These are phyloP conservation scores for Pardalotus punctatus DNA, from an alignment of 2,113 vertebrate species.

Conservation along the genomic window DNA sequence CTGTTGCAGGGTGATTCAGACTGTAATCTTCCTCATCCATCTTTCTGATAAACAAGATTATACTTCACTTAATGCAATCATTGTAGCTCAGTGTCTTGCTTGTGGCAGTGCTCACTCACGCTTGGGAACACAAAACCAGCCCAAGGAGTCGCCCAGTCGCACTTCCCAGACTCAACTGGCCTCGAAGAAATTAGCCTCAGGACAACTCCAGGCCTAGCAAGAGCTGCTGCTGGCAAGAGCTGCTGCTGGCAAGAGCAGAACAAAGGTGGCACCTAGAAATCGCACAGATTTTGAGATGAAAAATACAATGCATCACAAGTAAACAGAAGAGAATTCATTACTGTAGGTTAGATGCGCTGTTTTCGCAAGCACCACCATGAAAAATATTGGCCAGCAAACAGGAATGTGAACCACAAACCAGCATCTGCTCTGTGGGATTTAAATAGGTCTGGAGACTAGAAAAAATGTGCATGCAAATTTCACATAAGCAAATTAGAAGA, in stretches of 20 bases:
- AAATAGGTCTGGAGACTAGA: not conserved
- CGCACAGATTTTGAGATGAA: not conserved
- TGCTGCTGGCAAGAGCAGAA: not conserved
- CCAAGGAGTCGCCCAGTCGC: fast-evolving
- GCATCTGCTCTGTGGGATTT: not conserved
- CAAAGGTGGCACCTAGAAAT: not conserved
- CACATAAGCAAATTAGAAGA: conserved; percentile 26
- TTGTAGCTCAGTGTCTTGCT: not conserved
- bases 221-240: not conserved
- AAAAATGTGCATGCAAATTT: not conserved
- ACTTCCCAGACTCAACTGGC: not conserved
- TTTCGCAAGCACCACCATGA: not conserved
- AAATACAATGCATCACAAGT: not conserved
- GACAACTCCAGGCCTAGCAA: not conserved
- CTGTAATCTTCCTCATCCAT: not conserved
- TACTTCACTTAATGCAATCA: not conserved
- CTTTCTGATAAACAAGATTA: not conserved
- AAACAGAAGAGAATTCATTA: not conserved
- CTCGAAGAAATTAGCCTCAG: not conserved
- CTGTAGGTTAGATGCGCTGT: not conserved
- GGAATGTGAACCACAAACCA: not conserved
- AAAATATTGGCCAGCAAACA: not conserved
- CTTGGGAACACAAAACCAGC: not conserved
- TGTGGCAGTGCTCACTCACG: not conserved
- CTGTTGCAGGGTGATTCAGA: not conserved